phyloP scores from a whole-genome alignment of 2,797 vertebrate species.

The Natrix natrix region DNA sequence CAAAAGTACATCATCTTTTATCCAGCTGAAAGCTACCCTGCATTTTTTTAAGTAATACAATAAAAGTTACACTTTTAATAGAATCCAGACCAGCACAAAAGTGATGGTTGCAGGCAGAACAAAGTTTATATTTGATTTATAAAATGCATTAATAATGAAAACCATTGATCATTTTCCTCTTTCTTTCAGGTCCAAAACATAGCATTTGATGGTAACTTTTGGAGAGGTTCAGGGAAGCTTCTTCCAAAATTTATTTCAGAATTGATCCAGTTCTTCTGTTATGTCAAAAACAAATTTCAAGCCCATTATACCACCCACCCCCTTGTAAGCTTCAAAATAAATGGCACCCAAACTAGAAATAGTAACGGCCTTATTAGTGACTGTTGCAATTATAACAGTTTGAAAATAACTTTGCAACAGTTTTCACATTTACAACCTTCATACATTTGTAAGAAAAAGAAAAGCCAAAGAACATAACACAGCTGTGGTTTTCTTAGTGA shows the following conservation, averaged over 20 bases:
- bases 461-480: not conserved
- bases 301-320: not conserved
- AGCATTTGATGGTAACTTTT: not conserved
- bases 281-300: not conserved
- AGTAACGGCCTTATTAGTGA: not conserved
- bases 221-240: not conserved
- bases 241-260: not conserved
- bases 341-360: not conserved
- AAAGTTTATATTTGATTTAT: not conserved
- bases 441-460: not conserved
- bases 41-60: not conserved
- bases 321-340: not conserved
- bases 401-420: not conserved
- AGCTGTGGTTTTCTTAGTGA: not conserved
- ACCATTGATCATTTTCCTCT: not conserved
- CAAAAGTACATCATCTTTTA: not conserved
- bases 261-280: not conserved
- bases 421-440: not conserved
- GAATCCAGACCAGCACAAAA: not conserved
- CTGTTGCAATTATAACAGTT: not conserved
- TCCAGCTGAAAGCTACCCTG: not conserved
- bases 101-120: not conserved
- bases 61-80: not conserved
- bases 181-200: not conserved
- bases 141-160: not conserved